phyloP scores from a whole-genome alignment of 2,797 vertebrate genomes.

The Onychomys arenicola region DNA sequence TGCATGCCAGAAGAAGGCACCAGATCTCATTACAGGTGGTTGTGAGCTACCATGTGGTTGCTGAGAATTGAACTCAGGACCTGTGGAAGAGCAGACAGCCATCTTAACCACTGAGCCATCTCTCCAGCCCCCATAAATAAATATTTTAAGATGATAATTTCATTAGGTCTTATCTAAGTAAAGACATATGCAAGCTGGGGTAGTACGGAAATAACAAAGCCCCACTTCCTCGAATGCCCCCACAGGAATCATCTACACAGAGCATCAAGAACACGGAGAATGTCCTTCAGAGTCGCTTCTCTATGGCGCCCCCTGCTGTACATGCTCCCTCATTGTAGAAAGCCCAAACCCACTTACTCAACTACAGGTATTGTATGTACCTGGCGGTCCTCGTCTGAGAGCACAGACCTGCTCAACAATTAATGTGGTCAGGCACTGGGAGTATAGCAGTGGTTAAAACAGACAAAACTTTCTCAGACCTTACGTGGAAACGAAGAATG shows the following conservation, averaged over 20 bases:
- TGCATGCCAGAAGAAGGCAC: too few species aligned
- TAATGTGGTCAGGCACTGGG: not conserved
- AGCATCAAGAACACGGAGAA: not conserved
- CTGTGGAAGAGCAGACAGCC: too few species aligned
- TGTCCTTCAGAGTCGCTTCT: rapidly evolving
- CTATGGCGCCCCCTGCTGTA: not conserved
- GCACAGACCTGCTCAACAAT: not conserved
- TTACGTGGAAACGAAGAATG: not conserved
- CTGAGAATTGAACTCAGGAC: too few species aligned
- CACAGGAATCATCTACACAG: not conserved
- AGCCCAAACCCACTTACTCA: not conserved
- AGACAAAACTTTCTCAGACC: not conserved
- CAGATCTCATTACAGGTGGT: too few species aligned
- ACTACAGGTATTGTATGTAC: not conserved
- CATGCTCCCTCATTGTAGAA: not conserved
- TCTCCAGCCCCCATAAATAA: not conserved
- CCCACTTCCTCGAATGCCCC: not conserved
- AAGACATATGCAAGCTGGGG: not conserved
- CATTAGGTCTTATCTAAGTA: not conserved
- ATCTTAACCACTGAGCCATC: not conserved
- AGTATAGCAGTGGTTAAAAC: not conserved
- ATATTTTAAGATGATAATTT: not conserved
- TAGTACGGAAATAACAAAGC: not conserved
- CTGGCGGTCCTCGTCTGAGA: not conserved
- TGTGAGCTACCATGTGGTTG: too few species aligned